Evolutionary conservation across 1,140 invertebrate species (phyloP).

Genomic region (Battus philenor): DNA sequence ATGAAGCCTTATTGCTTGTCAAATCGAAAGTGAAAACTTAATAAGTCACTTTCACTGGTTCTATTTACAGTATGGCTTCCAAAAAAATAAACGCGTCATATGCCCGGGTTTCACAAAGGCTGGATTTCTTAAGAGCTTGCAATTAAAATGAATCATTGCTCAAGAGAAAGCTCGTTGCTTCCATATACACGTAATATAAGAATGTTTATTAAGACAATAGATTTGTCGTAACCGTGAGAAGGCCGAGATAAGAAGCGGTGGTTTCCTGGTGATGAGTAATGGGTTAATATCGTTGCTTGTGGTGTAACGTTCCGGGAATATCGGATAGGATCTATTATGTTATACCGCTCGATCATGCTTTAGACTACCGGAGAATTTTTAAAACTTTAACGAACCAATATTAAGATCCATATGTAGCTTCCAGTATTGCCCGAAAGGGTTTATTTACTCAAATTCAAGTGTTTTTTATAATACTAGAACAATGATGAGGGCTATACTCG

Average conservation of each 20-base stretch:
- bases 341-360: too few species aligned
- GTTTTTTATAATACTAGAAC: too few species aligned
- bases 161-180: constrained; percentile 3
- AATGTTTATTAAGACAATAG: constrained; percentile 13
- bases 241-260: constrained; percentile 9
- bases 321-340: too few species aligned
- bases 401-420: too few species aligned
- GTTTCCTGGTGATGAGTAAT: constrained; percentile 11
- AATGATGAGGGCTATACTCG: too few species aligned
- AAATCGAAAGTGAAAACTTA: too few species aligned
- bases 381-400: too few species aligned
- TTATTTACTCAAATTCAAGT: too few species aligned
- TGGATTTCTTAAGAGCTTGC: neutral
- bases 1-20: too few species aligned
- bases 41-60: too few species aligned
- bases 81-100: neutral
- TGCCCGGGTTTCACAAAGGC: constrained; percentile 11
- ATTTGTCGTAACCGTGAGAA: constrained; percentile 12
- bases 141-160: constrained; percentile 13
- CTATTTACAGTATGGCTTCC: neutral
- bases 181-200: constrained; percentile 9
- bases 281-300: neutral
- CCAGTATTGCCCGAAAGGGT: too few species aligned
- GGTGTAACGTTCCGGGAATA: constrained; percentile 1
- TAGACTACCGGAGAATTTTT: too few species aligned